A percentile compares a stretch with the other conserved stretches of the same genome.
Conservation (phyloP, 2,797 vertebrate species). For the Sibirionetta formosa region DNA sequence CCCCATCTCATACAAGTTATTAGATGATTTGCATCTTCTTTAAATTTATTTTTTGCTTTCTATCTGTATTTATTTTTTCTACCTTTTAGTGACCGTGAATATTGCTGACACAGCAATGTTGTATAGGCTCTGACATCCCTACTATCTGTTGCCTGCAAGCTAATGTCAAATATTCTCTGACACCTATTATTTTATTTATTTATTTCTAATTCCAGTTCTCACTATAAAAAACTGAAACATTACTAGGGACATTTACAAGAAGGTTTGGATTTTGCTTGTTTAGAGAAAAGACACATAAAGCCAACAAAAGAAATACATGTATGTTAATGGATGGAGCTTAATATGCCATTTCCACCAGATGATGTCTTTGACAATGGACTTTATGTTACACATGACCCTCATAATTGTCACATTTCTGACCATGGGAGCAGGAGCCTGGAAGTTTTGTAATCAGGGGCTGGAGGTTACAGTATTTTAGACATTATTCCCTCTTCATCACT, state of each 20-base stretch:
- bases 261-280: neutral
- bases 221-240: neutral
- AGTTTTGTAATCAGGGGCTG: neutral
- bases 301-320: neutral
- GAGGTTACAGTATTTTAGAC: neutral
- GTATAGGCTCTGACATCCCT: slow-evolving; percentile 16
- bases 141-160: slow-evolving; percentile 5
- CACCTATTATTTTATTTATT: neutral
- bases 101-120: slow-evolving; percentile 36
- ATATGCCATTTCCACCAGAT: neutral
- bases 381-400: neutral
- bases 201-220: neutral
- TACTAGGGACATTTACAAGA: neutral
- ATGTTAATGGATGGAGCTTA: rapidly evolving
- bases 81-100: neutral
- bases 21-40: slow-evolving; percentile 32
- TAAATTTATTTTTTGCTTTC: slow-evolving; percentile 60
- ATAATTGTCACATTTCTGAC: neutral
- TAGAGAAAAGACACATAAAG: neutral
- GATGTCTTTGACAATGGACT: neutral
- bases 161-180: slow-evolving; percentile 29
- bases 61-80: neutral
- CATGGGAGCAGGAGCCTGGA: rapidly evolving
- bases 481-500: neutral
- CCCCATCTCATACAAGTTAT: neutral